These are phyloP conservation scores for Contarinia nasturtii DNA, from an alignment of 1,140 invertebrate genomes.

Conservation along the genomic window DNA sequence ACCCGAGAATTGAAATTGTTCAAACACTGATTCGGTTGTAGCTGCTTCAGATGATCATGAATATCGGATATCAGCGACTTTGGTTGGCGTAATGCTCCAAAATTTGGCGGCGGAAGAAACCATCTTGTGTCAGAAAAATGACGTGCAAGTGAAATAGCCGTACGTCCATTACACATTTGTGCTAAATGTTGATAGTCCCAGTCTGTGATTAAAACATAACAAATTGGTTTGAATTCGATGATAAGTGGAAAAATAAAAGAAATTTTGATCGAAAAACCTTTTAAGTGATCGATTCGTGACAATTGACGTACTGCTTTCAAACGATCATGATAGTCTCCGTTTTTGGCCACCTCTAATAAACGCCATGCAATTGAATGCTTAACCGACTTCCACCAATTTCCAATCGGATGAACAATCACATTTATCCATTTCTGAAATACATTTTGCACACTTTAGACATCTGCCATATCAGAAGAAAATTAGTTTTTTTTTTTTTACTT, in stretches of 20 bases:
- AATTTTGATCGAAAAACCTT: slow-evolving; percentile 3
- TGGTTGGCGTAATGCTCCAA: slow-evolving; percentile 19
- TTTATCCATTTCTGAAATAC: slow-evolving; percentile 17
- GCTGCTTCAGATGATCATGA: slow-evolving; percentile 12
- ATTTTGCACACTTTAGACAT: neutral
- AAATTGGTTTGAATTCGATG: neutral
- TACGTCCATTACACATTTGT: slow-evolving; percentile 39
- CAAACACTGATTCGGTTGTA: slow-evolving; percentile 15
- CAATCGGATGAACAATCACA: slow-evolving; percentile 21
- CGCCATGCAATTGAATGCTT: slow-evolving; percentile 28
- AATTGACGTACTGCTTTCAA: slow-evolving; percentile 25
- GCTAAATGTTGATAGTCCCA: slow-evolving; percentile 41
- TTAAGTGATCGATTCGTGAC: slow-evolving; percentile 21
- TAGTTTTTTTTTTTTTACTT: slow-evolving; percentile 5
- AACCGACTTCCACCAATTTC: slow-evolving; percentile 25
- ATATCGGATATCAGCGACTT: slow-evolving; percentile 18
- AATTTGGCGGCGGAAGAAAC: slow-evolving; percentile 27
- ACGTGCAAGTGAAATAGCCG: slow-evolving; percentile 37
- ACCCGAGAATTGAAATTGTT: slow-evolving; percentile 11
- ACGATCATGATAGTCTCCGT: slow-evolving; percentile 20
- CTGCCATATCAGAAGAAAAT: neutral
- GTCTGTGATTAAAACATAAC: slow-evolving; percentile 10
- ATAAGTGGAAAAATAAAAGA: neutral
- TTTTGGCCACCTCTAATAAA: slow-evolving; percentile 24
- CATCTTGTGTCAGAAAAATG: slow-evolving; percentile 29